These are phyloP conservation scores for Cephalopholis sonnerati DNA, from an alignment of 2,113 vertebrate species.

Conservation along the genomic window DNA sequence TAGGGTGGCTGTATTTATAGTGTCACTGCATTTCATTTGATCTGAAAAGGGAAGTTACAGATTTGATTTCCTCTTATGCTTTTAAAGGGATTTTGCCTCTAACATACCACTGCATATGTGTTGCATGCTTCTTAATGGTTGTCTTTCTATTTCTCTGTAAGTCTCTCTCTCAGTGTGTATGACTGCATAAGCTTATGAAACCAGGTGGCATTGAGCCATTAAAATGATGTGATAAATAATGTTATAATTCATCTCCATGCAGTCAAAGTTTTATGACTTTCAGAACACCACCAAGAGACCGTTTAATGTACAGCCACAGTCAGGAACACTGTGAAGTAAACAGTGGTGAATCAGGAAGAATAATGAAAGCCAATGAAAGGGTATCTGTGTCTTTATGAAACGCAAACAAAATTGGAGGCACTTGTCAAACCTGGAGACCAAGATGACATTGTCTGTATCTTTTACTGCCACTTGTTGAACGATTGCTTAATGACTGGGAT, in stretches of 20 bases:
- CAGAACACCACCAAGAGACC: slow-evolving; percentile 45
- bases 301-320: slow-evolving; percentile 41
- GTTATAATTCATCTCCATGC: slow-evolving; percentile 51
- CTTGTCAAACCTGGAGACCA: slow-evolving; percentile 8
- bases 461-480: not conserved
- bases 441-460: not conserved
- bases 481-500: not conserved
- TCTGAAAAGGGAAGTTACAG: not conserved
- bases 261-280: slow-evolving; percentile 62
- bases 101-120: too few relatives aligned
- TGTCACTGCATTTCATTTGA: not conserved
- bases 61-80: not conserved
- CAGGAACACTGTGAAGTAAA: slow-evolving; percentile 2
- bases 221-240: slow-evolving; percentile 67
- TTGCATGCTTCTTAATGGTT: not conserved
- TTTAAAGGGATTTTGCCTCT: not conserved
- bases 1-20: not conserved
- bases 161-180: not conserved
- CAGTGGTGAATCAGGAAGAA: slow-evolving; percentile 6
- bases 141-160: not conserved
- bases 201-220: slow-evolving; percentile 43
- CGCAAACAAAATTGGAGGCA: slow-evolving; percentile 26
- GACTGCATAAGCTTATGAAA: slow-evolving; percentile 32
- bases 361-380: slow-evolving; percentile 16
- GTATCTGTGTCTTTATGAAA: slow-evolving; percentile 25